phyloP scores from a whole-genome alignment of 2,797 vertebrate genomes.

The Lophotriccus pileatus region DNA sequence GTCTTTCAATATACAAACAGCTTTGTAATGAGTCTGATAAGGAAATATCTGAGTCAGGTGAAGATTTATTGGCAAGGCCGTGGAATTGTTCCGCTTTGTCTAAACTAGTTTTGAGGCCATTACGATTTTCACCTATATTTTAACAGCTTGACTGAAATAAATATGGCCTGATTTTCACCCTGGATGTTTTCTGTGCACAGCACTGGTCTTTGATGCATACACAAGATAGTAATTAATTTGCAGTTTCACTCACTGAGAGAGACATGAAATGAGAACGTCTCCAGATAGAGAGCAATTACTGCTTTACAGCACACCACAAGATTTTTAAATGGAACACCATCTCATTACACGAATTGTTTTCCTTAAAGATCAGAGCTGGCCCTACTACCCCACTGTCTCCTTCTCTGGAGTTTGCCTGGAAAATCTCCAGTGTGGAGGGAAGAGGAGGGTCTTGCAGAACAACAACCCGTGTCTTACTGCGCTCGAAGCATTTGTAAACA shows the following conservation, averaged over 20 bases:
- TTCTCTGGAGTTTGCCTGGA: conserved; percentile 16
- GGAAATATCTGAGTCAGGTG: background rate
- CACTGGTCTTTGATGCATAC: conserved; percentile 42
- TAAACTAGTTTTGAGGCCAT: background rate
- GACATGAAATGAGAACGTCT: background rate
- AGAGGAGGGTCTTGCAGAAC: background rate
- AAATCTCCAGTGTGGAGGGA: conserved; percentile 18
- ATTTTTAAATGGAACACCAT: conserved; percentile 14
- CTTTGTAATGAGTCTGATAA: background rate
- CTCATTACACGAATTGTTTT: conserved; percentile 1
- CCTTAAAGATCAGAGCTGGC: conserved; percentile 15
- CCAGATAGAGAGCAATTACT: conserved; percentile 53
- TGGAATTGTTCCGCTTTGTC: background rate
- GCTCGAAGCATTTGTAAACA: conserved; percentile 58
- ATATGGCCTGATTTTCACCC: conserved; percentile 24
- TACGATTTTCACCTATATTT: background rate
- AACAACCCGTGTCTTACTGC: background rate
- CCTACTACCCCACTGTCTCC: background rate
- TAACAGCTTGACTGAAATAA: conserved; percentile 37
- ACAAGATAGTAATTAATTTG: conserved; percentile 62
- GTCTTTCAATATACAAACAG: background rate
- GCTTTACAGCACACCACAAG: conserved; percentile 25
- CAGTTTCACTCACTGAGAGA: conserved; percentile 32
- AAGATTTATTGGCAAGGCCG: background rate
- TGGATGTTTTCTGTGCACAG: conserved; percentile 25